Conservation (phyloP, 2,888 invertebrate genomes). For the Ephialtes manifestator region DNA sequence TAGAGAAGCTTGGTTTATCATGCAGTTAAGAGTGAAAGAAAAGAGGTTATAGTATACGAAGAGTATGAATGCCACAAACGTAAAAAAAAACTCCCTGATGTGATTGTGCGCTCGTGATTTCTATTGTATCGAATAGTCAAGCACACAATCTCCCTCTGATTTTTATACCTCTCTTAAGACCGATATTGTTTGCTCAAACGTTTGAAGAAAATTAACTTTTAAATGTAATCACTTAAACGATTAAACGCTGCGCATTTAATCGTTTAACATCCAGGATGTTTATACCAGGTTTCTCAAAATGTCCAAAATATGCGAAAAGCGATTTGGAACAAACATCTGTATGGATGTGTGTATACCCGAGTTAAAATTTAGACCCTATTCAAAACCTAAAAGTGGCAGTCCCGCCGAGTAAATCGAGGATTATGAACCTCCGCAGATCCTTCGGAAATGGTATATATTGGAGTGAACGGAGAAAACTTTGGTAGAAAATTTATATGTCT, state of each 20-base stretch:
- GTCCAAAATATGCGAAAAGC: no score
- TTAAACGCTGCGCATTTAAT: neutral
- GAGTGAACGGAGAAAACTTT: no score
- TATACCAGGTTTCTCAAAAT: no score
- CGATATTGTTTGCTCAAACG: neutral
- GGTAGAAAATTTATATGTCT: no score
- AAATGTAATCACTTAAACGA: neutral
- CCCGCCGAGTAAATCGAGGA: no score
- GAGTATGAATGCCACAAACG: conserved; percentile 4
- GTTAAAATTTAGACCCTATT: no score
- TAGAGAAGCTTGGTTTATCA: conserved; percentile 59
- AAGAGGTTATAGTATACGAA: neutral
- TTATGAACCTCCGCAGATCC: no score
- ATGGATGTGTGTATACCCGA: no score
- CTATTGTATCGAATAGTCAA: conserved; percentile 24
- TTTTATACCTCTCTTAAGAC: neutral
- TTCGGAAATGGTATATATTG: no score
- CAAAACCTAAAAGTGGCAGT: no score
- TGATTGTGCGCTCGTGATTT: conserved; percentile 36
- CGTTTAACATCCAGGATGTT: no score
- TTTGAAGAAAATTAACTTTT: neutral
- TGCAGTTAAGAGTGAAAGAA: conserved; percentile 53
- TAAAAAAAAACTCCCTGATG: conserved; percentile 35
- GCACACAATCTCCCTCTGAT: neutral
- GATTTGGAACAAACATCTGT: no score